Conservation (phyloP, 2,888 invertebrate genomes). For the Prosopocoilus inquinatus region DNA sequence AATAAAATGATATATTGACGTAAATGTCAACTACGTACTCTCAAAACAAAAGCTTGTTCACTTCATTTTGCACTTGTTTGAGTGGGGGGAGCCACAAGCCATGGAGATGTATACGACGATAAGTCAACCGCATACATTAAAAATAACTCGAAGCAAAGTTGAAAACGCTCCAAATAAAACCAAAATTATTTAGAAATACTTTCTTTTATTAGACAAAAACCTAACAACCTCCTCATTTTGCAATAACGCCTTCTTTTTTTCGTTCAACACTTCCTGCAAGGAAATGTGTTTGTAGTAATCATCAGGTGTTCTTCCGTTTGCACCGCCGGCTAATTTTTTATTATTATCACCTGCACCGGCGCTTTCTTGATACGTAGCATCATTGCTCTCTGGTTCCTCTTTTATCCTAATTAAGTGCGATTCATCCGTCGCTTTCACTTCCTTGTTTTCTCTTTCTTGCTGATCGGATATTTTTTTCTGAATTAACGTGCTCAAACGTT, state of each 20-base stretch:
- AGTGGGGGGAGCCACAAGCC: conserved; percentile 17
- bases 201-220: conserved; percentile 32
- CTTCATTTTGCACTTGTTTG: conserved; percentile 32
- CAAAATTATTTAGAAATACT: conserved; percentile 11
- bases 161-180: conserved; percentile 6
- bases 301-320: conserved; percentile 11
- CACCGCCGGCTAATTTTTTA: neutral
- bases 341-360: conserved; percentile 2
- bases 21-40: conserved; percentile 40
- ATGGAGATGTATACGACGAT: neutral
- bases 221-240: conserved; percentile 32
- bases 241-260: conserved; percentile 35
- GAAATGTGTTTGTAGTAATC: conserved; percentile 29
- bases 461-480: conserved; percentile 34
- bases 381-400: conserved; percentile 10
- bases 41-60: conserved; percentile 42
- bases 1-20: conserved; percentile 33
- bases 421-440: conserved; percentile 14
- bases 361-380: conserved; percentile 7
- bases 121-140: neutral
- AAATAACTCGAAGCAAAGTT: neutral
- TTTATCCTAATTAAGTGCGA: conserved; percentile 6
- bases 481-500: conserved; percentile 31
- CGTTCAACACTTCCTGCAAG: conserved; percentile 34
- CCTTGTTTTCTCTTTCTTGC: conserved; percentile 28